Base-by-base conservation (phyloP, 2,888 invertebrate species). In the Tryphoninae sp. region DNA sequence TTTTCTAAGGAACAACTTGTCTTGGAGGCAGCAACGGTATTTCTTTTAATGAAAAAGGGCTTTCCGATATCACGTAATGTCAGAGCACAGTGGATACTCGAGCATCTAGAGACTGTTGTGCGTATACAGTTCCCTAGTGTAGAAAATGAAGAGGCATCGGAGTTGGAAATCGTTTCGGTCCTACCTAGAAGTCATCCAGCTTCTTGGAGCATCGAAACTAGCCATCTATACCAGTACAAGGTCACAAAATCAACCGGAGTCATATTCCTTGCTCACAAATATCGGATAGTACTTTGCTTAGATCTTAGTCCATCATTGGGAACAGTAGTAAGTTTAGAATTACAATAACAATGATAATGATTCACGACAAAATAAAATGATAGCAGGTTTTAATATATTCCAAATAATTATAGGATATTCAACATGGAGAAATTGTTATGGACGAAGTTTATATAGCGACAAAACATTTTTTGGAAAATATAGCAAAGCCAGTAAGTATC, bases 301-400 rank as follows among this genome's bases (percentile, higher is more conserved):
- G 96, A 97, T 91, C 93, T 96, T 90, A 96, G 96, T 89, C 96
- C 96, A 9, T 96, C 96, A 1, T 93, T 95, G 78, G 94, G 95
- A 65, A 94, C 95, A 80, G 95, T 96, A 83, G 96, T 95, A 91
- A 93, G 94, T 91, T 73, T 61, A 8, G 2, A 59, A 26, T 59
- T 1, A 59, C 23, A 23, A 45, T 42, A 67, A 67, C 9, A 16
- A 67, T 23, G 1, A 42, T 9, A 13, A 67, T n/a, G 3, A 49
- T 49, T 67, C 16, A 13, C 9, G 13, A 40, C 33, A 9, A 33
- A 2, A 55, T 26, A 67, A 72, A 45, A 45, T 19, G 8, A 55
- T 26, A 1, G 13, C 13, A 40, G 4, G 51, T 13, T n/a, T 19
- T 59, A 74, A 59, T 4, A 58, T 22, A 11, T 2, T 58, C 2